Percentiles rank a stretch among this genome's conserved stretches.
phyloP scores from a whole-genome alignment of 1,140 invertebrate species.

The Drosophila leontia region DNA sequence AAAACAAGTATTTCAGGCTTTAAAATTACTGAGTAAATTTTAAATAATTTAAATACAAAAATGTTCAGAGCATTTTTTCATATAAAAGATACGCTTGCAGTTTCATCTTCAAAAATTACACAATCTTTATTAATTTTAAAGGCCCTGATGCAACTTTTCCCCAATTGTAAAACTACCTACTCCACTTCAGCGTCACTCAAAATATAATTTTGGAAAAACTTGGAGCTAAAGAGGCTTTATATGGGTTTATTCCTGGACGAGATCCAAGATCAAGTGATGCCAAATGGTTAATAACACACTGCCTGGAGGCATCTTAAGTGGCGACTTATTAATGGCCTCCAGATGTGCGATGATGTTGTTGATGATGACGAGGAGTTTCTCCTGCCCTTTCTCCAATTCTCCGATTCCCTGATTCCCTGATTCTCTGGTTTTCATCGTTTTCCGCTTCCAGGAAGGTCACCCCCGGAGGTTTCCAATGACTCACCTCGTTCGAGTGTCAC shows the following conservation, averaged over 20 bases:
- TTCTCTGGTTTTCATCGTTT: slow-evolving; percentile 15
- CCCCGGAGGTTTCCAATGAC: slow-evolving; percentile 53
- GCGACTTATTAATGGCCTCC: slow-evolving; percentile 51
- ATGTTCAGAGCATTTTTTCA: too few species aligned
- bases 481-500: slow-evolving; percentile 74
- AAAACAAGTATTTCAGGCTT: background rate
- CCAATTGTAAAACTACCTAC: background rate
- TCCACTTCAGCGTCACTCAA: slow-evolving; percentile 20
- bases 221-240: background rate
- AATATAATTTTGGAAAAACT: background rate
- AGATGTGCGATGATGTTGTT: slow-evolving; percentile 24
- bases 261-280: background rate
- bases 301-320: slow-evolving; percentile 29
- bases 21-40: background rate
- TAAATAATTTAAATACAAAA: too few species aligned
- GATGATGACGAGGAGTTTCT: background rate
- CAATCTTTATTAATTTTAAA: background rate
- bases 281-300: slow-evolving; percentile 47
- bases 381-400: background rate
- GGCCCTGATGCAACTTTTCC: slow-evolving; percentile 1
- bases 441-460: slow-evolving; percentile 56
- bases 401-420: background rate
- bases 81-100: too few species aligned
- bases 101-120: background rate
- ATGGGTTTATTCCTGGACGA: background rate